Conservation (phyloP, 2,797 vertebrate genomes). For the Poeciliopsis presidionis region DNA sequence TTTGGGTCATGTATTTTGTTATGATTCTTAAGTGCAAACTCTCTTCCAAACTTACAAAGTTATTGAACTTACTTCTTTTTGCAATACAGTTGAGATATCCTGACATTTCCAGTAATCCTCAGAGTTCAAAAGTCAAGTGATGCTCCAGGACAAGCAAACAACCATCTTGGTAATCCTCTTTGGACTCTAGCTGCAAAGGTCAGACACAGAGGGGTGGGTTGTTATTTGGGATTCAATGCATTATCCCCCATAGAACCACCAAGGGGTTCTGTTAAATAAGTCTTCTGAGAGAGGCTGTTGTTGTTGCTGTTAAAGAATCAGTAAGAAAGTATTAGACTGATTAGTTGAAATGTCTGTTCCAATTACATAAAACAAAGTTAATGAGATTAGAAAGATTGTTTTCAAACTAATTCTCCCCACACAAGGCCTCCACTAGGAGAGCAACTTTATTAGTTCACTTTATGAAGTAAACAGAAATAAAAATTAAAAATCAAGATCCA, state of each 20-base stretch:
- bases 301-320: slow-evolving; percentile 3
- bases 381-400: slow-evolving; percentile 2
- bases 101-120: slow-evolving; percentile 70
- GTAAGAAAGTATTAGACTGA: neutral
- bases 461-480: neutral
- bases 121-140: slow-evolving; percentile 34
- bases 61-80: neutral
- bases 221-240: slow-evolving; percentile 19
- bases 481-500: neutral
- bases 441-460: neutral
- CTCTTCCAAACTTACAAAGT: neutral
- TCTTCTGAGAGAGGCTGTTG: slow-evolving; percentile 47
- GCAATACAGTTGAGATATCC: slow-evolving; percentile 47
- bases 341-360: neutral
- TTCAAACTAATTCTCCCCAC: neutral
- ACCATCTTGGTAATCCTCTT: slow-evolving; percentile 48
- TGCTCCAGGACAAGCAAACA: slow-evolving; percentile 17
- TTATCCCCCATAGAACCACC: slow-evolving; percentile 23
- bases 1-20: neutral
- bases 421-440: too few relatives aligned
- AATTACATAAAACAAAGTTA: slow-evolving; percentile 30
- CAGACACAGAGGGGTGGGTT: slow-evolving; percentile 41
- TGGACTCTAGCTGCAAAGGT: slow-evolving; percentile 64
- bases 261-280: slow-evolving; percentile 62
- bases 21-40: neutral